Conservation (phyloP, 2,888 invertebrate genomes). For the Morinoia aosen region DNA sequence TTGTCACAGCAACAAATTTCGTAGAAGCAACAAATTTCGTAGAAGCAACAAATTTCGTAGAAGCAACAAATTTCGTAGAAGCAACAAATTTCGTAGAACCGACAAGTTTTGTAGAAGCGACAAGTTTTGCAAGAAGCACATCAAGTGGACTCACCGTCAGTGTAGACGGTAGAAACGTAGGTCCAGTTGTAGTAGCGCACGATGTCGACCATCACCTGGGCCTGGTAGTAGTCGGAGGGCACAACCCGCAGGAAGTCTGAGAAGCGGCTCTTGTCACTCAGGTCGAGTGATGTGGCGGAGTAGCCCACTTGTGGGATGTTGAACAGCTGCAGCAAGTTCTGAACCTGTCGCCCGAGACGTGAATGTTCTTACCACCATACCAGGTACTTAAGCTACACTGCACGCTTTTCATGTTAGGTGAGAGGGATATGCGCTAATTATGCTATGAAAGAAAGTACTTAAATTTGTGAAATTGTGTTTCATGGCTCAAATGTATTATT, state of each 20-base stretch:
- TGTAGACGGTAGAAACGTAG: constrained; percentile 83
- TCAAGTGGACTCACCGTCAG: constrained; percentile 78
- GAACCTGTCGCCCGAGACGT: constrained; percentile 71
- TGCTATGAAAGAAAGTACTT: neutral
- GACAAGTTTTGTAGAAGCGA: too few species aligned
- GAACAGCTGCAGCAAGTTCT: constrained; percentile 82
- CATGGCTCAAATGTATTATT: neutral
- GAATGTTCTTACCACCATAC: neutral
- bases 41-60: too few species aligned
- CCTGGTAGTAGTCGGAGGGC: constrained; percentile 84
- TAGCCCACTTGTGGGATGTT: constrained; percentile 79
- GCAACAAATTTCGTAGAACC: too few species aligned
- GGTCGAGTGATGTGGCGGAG: constrained; percentile 82
- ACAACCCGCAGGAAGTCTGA: constrained; percentile 85
- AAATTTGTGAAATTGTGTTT: neutral
- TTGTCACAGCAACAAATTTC: too few species aligned
- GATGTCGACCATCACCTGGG: constrained; percentile 81
- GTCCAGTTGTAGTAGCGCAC: constrained; percentile 82
- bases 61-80: too few species aligned
- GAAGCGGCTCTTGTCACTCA: constrained; percentile 82
- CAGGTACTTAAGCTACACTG: neutral
- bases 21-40: too few species aligned
- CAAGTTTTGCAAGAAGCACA: too few species aligned
- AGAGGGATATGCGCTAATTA: neutral
- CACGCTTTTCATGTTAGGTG: neutral